phyloP scores from a whole-genome alignment of 2,113 vertebrate species.

The Caretta caretta region DNA sequence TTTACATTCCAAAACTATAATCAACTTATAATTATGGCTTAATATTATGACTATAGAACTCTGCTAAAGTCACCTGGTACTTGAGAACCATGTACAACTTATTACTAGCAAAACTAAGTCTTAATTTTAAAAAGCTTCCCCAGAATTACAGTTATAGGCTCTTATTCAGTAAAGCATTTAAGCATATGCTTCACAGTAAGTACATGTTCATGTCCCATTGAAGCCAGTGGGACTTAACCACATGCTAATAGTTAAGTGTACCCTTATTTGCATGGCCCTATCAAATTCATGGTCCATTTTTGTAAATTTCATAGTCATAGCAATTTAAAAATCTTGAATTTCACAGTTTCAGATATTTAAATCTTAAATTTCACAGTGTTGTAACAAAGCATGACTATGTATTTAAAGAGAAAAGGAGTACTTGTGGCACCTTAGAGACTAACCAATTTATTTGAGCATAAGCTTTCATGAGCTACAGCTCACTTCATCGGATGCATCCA shows the following conservation, averaged over 20 bases:
- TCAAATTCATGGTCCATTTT: background rate
- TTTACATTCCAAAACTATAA: slow-evolving; percentile 44
- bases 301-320: background rate
- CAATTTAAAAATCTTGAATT: too few relatives aligned
- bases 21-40: slow-evolving; percentile 35
- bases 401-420: too few relatives aligned
- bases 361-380: too few relatives aligned
- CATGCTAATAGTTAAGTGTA: too few relatives aligned
- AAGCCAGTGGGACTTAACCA: background rate
- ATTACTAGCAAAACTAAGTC: background rate
- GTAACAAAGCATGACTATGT: too few relatives aligned
- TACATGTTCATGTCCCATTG: background rate
- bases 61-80: background rate
- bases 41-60: background rate
- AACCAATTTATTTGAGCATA: too few relatives aligned
- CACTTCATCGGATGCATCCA: too few relatives aligned
- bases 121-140: background rate
- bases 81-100: background rate
- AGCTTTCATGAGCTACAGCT: too few relatives aligned
- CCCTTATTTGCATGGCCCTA: too few relatives aligned
- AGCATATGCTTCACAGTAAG: background rate
- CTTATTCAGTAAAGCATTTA: background rate
- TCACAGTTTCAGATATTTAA: too few relatives aligned
- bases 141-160: background rate
- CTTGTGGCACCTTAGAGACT: too few relatives aligned